Evolutionary conservation across 2,113 vertebrate genomes (phyloP).

Genomic region (Trochalopteron elliotii): DNA sequence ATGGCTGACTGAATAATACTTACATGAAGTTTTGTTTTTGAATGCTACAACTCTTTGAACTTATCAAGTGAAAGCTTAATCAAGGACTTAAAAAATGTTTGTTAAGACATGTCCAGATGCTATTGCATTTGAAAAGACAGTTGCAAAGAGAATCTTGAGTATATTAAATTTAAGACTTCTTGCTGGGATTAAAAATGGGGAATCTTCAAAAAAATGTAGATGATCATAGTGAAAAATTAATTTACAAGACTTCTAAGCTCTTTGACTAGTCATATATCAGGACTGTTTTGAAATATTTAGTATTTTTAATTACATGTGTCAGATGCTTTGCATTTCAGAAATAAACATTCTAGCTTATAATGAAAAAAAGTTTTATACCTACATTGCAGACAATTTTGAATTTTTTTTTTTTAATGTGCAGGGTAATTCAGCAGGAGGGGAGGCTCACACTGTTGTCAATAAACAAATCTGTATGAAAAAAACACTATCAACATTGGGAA

Average conservation of each 20-base stretch:
- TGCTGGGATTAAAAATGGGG: background rate
- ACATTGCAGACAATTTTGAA: background rate
- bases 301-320: background rate
- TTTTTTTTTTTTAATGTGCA: background rate
- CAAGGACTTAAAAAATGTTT: background rate
- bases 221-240: constrained; percentile 20
- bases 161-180: background rate
- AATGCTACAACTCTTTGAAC: constrained; percentile 6
- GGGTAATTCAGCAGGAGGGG: background rate
- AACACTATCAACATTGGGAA: background rate
- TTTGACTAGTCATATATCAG: background rate
- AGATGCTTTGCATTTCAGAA: background rate
- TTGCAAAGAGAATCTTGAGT: background rate
- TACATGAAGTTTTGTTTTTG: background rate
- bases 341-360: background rate
- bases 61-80: background rate
- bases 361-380: background rate
- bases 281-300: background rate
- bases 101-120: background rate
- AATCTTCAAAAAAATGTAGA: background rate
- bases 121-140: background rate
- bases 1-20: background rate
- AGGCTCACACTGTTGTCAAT: background rate
- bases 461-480: background rate
- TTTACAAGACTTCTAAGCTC: background rate